Evolutionary conservation across 2,113 vertebrate genomes (phyloP).

Genomic region (Lota lota): DNA sequence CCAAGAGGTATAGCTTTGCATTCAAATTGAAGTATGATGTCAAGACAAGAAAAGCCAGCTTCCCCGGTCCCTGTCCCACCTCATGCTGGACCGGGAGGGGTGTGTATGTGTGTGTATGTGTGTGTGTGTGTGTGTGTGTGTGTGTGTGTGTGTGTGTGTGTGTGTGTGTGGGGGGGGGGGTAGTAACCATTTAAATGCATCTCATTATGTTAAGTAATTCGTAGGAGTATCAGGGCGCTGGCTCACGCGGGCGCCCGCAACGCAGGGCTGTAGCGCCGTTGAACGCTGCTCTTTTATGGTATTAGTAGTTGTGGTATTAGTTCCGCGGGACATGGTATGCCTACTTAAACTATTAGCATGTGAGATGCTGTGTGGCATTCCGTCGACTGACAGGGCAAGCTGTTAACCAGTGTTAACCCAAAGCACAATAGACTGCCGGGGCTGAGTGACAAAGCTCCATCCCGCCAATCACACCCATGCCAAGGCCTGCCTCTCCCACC

Average conservation of each 20-base stretch:
- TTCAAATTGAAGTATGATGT: constrained; percentile 36
- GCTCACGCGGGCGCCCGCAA: constrained; percentile 46
- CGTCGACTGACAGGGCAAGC: constrained; percentile 67
- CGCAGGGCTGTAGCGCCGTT: constrained; percentile 41
- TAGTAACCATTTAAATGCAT: constrained; percentile 77
- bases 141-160: no score
- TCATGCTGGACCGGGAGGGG: constrained; percentile 31
- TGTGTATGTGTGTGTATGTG: no score
- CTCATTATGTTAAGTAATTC: constrained; percentile 77
- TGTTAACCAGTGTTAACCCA: constrained; percentile 66
- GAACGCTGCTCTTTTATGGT: constrained; percentile 71
- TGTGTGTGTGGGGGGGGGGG: constrained; percentile 14
- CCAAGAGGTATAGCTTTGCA: not conserved
- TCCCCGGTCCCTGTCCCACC: constrained; percentile 26
- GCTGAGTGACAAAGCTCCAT: constrained; percentile 50
- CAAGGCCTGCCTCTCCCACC: no score
- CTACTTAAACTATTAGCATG: constrained; percentile 77
- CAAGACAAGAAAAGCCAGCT: constrained; percentile 38
- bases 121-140: no score
- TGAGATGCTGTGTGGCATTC: constrained; percentile 66
- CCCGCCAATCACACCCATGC: not conserved
- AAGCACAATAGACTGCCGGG: constrained; percentile 64
- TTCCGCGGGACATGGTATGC: constrained; percentile 71
- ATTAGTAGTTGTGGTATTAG: constrained; percentile 77
- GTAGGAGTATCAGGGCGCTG: constrained; percentile 66